phyloP scores from a whole-genome alignment of 1,140 invertebrate genomes.

The Drosophila miranda region DNA sequence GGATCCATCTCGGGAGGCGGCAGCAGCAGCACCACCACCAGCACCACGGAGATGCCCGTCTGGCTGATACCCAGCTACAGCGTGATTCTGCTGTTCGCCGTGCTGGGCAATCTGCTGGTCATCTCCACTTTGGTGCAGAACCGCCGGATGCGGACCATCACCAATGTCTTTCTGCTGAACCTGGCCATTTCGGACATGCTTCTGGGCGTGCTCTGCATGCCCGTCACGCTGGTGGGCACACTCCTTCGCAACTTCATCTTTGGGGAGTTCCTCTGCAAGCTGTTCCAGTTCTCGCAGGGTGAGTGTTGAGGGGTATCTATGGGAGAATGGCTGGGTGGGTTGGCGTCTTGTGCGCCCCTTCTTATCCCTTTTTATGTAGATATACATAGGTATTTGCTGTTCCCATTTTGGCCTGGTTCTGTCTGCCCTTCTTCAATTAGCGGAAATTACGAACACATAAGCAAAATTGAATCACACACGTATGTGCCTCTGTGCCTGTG shows the following conservation, averaged over 20 bases:
- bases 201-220: constrained; percentile 93
- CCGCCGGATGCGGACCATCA: constrained; percentile 93
- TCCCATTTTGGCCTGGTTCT: not conserved
- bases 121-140: constrained; percentile 91
- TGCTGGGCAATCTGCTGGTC: constrained; percentile 91
- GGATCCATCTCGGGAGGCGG: not conserved
- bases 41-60: constrained; percentile 63
- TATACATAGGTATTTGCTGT: not conserved
- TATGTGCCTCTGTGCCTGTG: constrained; percentile 7
- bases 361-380: not conserved
- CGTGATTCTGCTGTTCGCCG: constrained; percentile 90
- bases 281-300: constrained; percentile 94
- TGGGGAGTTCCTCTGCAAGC: constrained; percentile 90
- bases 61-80: constrained; percentile 87
- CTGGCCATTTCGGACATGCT: constrained; percentile 92
- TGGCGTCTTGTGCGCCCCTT: too few species aligned
- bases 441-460: constrained; percentile 43
- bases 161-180: constrained; percentile 94
- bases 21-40: constrained; percentile 64
- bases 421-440: constrained; percentile 33
- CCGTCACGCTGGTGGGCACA: constrained; percentile 92
- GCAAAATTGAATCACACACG: constrained; percentile 12
- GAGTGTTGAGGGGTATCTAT: constrained; percentile 66
- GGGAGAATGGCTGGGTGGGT: too few species aligned
- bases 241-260: constrained; percentile 92